Evolutionary conservation across 2,113 vertebrate genomes (phyloP).

Genomic region (Dunckerocampus dactyliophorus): DNA sequence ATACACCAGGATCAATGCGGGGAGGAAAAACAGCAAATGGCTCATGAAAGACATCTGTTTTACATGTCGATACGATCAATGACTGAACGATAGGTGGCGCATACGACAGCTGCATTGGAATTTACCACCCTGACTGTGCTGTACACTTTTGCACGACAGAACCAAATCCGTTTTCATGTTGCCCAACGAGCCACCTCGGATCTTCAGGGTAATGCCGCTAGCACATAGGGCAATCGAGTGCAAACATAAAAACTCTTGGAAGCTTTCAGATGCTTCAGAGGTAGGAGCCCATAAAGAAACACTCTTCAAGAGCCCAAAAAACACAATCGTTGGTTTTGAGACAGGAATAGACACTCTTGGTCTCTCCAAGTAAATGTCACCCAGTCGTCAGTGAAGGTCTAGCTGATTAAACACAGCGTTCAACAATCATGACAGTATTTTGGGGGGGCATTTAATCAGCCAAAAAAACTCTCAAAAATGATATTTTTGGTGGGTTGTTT

Average conservation of each 20-base stretch:
- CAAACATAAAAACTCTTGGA: conserved; percentile 33
- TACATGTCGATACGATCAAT: conserved; percentile 55
- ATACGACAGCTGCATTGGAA: conserved; percentile 31
- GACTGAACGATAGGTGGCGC: conserved; percentile 34
- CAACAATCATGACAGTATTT: conserved; percentile 48
- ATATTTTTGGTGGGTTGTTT: conserved; percentile 24
- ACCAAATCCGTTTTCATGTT: not conserved
- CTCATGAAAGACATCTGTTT: conserved; percentile 46
- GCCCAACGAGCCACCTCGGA: conserved; percentile 26
- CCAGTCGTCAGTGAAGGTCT: conserved; percentile 37
- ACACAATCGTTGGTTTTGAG: conserved; percentile 39
- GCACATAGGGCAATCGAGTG: conserved; percentile 20
- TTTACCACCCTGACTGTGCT: not conserved
- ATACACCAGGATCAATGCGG: conserved; percentile 45
- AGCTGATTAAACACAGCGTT: conserved; percentile 36
- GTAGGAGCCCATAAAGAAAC: conserved; percentile 44
- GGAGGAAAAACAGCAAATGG: conserved; percentile 45
- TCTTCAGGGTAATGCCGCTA: conserved; percentile 19
- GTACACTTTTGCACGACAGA: too few relatives aligned
- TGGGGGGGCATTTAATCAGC: conserved; percentile 11
- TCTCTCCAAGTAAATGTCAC: conserved; percentile 51
- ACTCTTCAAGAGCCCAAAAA: conserved; percentile 11
- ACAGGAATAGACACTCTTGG: conserved; percentile 48
- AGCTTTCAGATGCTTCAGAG: conserved; percentile 48
- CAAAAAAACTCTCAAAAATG: conserved; percentile 20